These are phyloP conservation scores for Chionodraco myersi DNA, from an alignment of 2,113 vertebrate genomes.

Conservation along the genomic window DNA sequence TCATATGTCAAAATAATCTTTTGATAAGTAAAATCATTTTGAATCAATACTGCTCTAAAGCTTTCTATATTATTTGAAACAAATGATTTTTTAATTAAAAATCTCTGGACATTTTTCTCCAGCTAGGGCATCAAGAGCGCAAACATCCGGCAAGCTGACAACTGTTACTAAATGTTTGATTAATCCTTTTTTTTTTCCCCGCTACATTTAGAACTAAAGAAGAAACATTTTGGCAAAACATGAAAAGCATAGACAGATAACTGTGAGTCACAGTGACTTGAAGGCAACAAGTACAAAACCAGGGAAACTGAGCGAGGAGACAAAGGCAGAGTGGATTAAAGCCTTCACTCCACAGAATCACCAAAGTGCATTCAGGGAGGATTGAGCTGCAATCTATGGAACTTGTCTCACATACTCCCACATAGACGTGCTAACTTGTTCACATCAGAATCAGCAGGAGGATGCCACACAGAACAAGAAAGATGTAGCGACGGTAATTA, in stretches of 20 bases:
- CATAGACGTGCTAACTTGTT: conserved; percentile 3
- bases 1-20: background rate
- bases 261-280: conserved; percentile 5
- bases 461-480: conserved; percentile 46
- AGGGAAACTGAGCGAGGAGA: conserved; percentile 1
- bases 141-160: conserved; percentile 6
- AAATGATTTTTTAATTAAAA: conserved; percentile 7
- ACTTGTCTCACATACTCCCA: conserved; percentile 17
- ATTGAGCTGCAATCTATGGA: conserved; percentile 40
- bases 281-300: background rate
- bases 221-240: background rate
- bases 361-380: conserved; percentile 21
- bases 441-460: conserved; percentile 47
- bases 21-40: background rate
- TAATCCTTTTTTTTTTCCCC: background rate
- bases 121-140: background rate
- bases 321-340: conserved; percentile 34
- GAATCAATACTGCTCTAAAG: background rate
- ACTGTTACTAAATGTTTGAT: conserved; percentile 27
- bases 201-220: conserved; percentile 20
- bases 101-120: background rate
- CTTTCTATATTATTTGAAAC: background rate
- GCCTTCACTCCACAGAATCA: background rate
- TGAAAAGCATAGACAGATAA: background rate
- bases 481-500: conserved; percentile 62